These are phyloP conservation scores for Xiphophorus birchmanni DNA, from an alignment of 2,797 vertebrate species.

Conservation along the genomic window DNA sequence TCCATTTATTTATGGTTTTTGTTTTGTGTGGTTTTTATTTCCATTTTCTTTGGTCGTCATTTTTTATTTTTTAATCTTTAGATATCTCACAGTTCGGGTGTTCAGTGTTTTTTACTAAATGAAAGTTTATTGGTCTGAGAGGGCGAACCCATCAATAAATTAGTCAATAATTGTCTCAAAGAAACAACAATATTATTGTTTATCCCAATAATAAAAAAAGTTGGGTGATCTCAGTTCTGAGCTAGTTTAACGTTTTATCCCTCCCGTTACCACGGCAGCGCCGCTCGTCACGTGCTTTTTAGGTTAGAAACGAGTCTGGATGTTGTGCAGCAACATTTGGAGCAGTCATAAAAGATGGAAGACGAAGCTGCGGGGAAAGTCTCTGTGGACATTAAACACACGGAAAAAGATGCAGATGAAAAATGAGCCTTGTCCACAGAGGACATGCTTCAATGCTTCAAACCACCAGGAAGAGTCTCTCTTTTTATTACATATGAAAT, in stretches of 20 bases:
- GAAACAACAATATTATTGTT: no score
- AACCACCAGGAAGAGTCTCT: background rate
- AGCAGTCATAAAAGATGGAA: background rate
- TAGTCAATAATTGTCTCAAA: no score
- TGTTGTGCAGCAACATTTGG: conserved; percentile 9
- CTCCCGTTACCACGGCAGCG: background rate
- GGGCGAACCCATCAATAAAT: no score
- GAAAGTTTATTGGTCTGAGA: no score
- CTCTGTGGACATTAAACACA: conserved; percentile 34
- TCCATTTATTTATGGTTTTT: no score
- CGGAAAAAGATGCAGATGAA: conserved; percentile 46
- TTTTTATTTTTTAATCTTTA: no score
- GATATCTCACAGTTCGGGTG: no score
- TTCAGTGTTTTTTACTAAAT: no score
- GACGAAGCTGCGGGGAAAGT: conserved; percentile 23
- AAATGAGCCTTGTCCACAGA: conserved; percentile 24
- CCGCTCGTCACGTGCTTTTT: background rate
- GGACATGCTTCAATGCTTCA: conserved; percentile 14
- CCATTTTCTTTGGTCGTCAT: no score
- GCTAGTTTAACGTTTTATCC: background rate
- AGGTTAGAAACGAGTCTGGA: conserved; percentile 14
- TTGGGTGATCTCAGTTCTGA: background rate
- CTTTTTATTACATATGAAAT: background rate
- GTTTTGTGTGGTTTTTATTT: no score
- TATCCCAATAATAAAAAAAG: background rate